These are phyloP conservation scores for Stegodyphus dumicola DNA, from an alignment of 1,140 invertebrate species.

Conservation along the genomic window DNA sequence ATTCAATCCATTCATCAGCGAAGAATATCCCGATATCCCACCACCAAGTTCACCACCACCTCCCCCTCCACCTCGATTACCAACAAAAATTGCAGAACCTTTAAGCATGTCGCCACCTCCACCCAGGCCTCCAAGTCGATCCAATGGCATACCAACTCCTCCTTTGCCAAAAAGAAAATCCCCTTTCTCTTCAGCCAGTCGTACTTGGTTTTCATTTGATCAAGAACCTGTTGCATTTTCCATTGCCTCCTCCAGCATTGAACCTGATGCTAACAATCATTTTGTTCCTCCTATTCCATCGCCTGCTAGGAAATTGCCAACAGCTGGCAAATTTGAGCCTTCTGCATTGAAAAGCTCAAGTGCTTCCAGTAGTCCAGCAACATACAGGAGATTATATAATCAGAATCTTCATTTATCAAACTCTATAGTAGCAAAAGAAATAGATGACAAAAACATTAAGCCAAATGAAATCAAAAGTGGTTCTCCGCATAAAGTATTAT, in stretches of 20 bases:
- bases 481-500: not conserved
- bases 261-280: not conserved
- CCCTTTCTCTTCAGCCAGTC: constrained; percentile 13
- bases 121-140: constrained; percentile 43
- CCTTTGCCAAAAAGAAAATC: constrained; percentile 41
- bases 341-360: not conserved
- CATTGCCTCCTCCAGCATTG: not conserved
- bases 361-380: constrained; percentile 26
- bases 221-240: not conserved
- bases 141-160: constrained; percentile 43
- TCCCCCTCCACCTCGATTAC: constrained; percentile 44
- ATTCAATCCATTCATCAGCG: constrained; percentile 54
- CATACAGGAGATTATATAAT: not conserved
- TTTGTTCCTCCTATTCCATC: constrained; percentile 54
- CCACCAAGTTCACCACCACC: constrained; percentile 60
- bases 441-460: not conserved
- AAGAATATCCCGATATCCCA: constrained; percentile 41
- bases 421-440: not conserved
- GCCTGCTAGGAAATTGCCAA: constrained; percentile 45
- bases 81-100: constrained; percentile 7
- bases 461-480: not conserved
- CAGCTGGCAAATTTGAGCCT: not conserved
- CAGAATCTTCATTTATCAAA: not conserved
- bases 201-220: constrained; percentile 30
- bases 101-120: constrained; percentile 39